These are phyloP conservation scores for Maniola jurtina DNA, from an alignment of 1,140 invertebrate genomes.

Conservation along the genomic window DNA sequence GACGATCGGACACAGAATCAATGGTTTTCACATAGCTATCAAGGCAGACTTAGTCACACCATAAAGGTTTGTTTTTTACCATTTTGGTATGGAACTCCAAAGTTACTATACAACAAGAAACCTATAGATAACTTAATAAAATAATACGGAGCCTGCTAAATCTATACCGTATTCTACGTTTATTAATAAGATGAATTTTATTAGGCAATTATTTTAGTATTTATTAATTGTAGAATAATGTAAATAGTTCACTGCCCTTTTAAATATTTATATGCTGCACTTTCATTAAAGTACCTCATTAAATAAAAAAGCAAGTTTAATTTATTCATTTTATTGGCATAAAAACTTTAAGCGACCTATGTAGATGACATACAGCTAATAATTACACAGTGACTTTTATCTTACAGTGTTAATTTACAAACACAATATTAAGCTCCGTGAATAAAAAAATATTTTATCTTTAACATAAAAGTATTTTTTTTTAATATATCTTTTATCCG, in stretches of 20 bases:
- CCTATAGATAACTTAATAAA: background rate
- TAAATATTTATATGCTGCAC: slow-evolving; percentile 1
- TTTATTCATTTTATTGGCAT: slow-evolving; percentile 71
- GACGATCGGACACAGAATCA: too few species aligned
- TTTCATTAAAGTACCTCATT: slow-evolving; percentile 28
- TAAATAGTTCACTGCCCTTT: slow-evolving; percentile 21
- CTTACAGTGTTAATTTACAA: slow-evolving; percentile 68
- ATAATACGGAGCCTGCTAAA: background rate
- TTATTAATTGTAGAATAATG: slow-evolving; percentile 4
- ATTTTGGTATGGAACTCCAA: background rate
- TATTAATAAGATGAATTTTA: slow-evolving; percentile 5
- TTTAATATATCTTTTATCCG: slow-evolving; percentile 49
- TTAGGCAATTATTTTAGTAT: slow-evolving; percentile 1
- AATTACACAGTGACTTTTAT: slow-evolving; percentile 67
- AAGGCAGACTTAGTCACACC: too few species aligned
- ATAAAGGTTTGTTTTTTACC: too few species aligned
- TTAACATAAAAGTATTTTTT: slow-evolving; percentile 61
- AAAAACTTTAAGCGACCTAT: slow-evolving; percentile 72
- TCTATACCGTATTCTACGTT: slow-evolving; percentile 1
- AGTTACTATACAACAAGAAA: background rate
- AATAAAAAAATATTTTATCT: slow-evolving; percentile 73
- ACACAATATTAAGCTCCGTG: slow-evolving; percentile 62
- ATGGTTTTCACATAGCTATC: too few species aligned
- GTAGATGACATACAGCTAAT: slow-evolving; percentile 58
- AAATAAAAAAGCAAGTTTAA: slow-evolving; percentile 46